Evolutionary conservation across 2,888 invertebrate genomes (phyloP).

Genomic region (Trichopria drosophilae): DNA sequence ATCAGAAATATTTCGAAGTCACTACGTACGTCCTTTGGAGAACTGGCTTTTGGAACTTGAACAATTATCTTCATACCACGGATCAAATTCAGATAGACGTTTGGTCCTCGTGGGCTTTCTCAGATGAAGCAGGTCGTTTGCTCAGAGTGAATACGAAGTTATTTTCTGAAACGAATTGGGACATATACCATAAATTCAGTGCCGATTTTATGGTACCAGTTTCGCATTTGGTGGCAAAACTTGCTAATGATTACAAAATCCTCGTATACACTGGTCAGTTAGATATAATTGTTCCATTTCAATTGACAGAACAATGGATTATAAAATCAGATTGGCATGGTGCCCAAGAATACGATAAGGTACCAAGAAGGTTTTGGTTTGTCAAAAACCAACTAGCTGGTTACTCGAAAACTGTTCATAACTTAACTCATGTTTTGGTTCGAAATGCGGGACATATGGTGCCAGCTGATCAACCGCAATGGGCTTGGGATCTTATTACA

Average conservation of each 20-base stretch:
- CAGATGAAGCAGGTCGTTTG: no score
- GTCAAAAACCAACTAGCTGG: slow-evolving; percentile 45
- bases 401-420: slow-evolving; percentile 41
- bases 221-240: slow-evolving; percentile 70
- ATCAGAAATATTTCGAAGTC: slow-evolving; percentile 68
- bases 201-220: slow-evolving; percentile 79
- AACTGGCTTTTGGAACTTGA: no score
- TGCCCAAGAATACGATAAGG: slow-evolving; percentile 46
- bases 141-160: no score
- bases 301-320: slow-evolving; percentile 75
- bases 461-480: slow-evolving; percentile 52
- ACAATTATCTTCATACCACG: no score
- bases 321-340: slow-evolving; percentile 56
- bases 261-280: no score
- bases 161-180: no score
- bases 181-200: slow-evolving; percentile 70
- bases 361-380: slow-evolving; percentile 48
- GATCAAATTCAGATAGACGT: no score
- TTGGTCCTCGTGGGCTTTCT: no score
- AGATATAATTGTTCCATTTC: slow-evolving; percentile 87
- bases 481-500: slow-evolving; percentile 49
- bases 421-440: slow-evolving; percentile 44
- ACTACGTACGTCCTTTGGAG: slow-evolving; percentile 69
- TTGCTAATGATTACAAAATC: no score
- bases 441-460: slow-evolving; percentile 55